Base-by-base conservation (phyloP, 2,113 vertebrate genomes). In the Coregonus clupeaformis region DNA sequence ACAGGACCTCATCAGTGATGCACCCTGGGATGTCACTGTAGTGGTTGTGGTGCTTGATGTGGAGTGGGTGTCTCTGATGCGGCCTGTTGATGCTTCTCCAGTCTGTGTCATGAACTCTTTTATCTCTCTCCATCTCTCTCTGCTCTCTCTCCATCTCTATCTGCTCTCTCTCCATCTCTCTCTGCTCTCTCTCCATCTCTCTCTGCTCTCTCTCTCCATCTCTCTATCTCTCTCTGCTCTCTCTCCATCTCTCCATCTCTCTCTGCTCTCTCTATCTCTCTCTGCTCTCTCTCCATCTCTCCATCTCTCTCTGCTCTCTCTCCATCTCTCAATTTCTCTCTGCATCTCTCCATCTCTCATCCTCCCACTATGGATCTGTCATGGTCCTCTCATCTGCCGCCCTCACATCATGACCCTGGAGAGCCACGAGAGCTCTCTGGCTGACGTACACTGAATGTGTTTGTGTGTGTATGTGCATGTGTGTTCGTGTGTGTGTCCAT, bases 11-110 rank as follows among this genome's bases (percentile, higher is more conserved):
- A 67, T 81, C 68, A 76, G 69, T 82, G 72, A 85, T 80, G 75
- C 57, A 84, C 71, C 79, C 80, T 78, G 86, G 83, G 87, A 85
- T 84, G 86, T 82, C 74, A 85, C 86, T 85, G 76, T 72, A 77
- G 88, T 79, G 5, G 75, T 71, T 75, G 76, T 36, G 63, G 32
- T 49, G 29, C 36, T 42, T 42, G 36, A 42, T 42, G 36, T 42
- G 36, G 36, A 42, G 9, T 42, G 9, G 36, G 9, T 42, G 36
- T 42, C 36, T 42, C 36, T 42, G 36, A 12, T 42, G 36, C 9
- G 36, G 36, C 36, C 73, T 45, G 27, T 24, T 13, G 63, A 67
- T 45, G 45, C 81, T 89, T 70, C 29, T 70, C 71, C 71, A 77
- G 75, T 77, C 73, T 80, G 78, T 70, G 73, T 82, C 59, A 72